Base-by-base conservation (phyloP, 2,113 vertebrate species). In the Phyllostomus discolor region DNA sequence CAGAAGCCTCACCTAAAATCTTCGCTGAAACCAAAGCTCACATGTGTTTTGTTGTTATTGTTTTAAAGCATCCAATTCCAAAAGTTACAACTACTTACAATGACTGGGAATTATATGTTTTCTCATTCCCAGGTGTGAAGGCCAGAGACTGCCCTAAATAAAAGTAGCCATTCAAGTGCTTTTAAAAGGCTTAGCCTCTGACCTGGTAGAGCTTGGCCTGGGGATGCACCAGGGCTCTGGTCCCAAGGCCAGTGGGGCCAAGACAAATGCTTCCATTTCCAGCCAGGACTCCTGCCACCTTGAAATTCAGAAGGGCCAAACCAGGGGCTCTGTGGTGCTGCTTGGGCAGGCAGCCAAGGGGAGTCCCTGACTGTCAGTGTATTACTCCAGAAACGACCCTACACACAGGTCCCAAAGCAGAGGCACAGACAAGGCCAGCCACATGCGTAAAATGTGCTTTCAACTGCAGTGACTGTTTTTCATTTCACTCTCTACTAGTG, bases 11-110 rank as follows among this genome's bases (percentile, higher is more conserved):
- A 9, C 8, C 41, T 15, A 28, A 82, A 95, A 73, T 7, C 46
- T 31, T 57, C 62, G 1, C 24, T 20, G 57, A 97, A 91, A 82
- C 43, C 50, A 31, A 70, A 90, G 57, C 80, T 88, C n/a, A 16
- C 41, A 19, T 79, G 54, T 67, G 43, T 59, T 90, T 84, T 48
- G 33, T 24, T 70, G 24, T 24, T 72, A 3, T 16, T 80, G 12
- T 50, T 85, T 84, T 75, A 89, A 82, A 46, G 38, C 52, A 67
- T 35, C 66, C 17, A 28, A 46, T 46, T 50, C 41, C 31, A 75
- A 54, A 62, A 88, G 57, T 57, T 78, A 69, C 62, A 73, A 57
- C 48, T 52, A 24, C 0, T 4, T 43, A 50, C 17, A 10, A 17
- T 12, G 46, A 46, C 16, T 82, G 12, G 26, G 26, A 90, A 76